Evolutionary conservation across 2,888 invertebrate species (phyloP), one percentile per base, ranked within the genome.

Genomic region (Chirona hameri): DNA sequence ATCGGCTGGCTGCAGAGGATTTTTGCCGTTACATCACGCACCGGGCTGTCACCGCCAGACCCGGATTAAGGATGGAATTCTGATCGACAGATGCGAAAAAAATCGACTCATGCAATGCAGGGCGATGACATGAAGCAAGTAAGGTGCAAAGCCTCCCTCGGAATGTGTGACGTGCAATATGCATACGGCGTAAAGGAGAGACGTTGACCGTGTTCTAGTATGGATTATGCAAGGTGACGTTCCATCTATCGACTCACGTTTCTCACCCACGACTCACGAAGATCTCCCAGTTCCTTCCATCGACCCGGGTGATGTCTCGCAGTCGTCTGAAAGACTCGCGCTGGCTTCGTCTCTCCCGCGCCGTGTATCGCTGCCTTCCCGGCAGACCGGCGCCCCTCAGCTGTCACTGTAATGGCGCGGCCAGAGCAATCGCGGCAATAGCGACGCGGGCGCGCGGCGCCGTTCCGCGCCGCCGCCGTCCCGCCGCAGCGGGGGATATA

Each of bases 401-500:
- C 76, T 76, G 76, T 76, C 76, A 76, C 76, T 46, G 39, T 76
- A 76, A 76, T 46, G 76, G 76, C 46, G 46, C 24, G 10, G 46
- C 46, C 24, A 24, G 24, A 24, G 76, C 76, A 76, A 76, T 76
- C 46, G 76, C 46, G 76, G 46, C 76, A 18, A 46, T 18, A 76
- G 76, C 24, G 76, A 24, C 76, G 76, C 76, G 10, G 14, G 31
- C 72, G 39, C 39, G 39, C 39, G 27, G 27, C 57, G 27, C 27
- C 72, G 76, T 76, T 76, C 76, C 76, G 76, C 76, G 76, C 46
- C 76, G 76, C 39, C 14, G 29, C 46, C 46, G 39, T 1, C 27
- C 39, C 31, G 27, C 39, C 76, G 76, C 76, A 24, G 76, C 18
- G 76, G 76, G 65, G 76, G 76, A 76, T 76, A 76, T 76, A 76